phyloP scores from a whole-genome alignment of 2,888 invertebrate species.

The Thalpophila matura region DNA sequence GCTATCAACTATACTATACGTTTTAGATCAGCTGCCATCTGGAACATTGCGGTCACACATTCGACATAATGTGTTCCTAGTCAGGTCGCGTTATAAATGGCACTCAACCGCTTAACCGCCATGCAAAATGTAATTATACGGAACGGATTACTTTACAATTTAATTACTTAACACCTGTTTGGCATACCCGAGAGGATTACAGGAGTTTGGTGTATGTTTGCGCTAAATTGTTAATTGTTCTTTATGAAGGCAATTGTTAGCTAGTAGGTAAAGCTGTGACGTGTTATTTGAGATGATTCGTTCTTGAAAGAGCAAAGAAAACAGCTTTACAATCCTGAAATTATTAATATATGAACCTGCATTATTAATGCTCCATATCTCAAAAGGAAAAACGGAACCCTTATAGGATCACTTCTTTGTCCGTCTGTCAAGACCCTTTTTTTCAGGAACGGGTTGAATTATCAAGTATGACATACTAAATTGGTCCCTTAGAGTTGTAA shows the following conservation, averaged over 20 bases:
- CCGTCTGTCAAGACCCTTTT: too few species aligned
- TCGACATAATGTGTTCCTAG: constrained; percentile 38
- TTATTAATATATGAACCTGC: too few species aligned
- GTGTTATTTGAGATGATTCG: too few species aligned
- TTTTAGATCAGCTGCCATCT: constrained; percentile 17
- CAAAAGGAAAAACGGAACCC: too few species aligned
- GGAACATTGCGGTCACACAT: constrained; percentile 30
- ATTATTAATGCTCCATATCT: too few species aligned
- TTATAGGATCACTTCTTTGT: too few species aligned
- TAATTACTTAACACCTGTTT: constrained; percentile 57
- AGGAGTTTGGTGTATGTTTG: constrained; percentile 30
- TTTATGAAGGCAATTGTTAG: constrained; percentile 18
- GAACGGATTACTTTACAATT: constrained; percentile 48
- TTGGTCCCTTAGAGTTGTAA: too few species aligned
- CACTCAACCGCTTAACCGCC: constrained; percentile 34
- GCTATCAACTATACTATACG: neutral
- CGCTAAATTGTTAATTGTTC: constrained; percentile 29
- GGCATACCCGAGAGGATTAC: constrained; percentile 25
- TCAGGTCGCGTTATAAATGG: constrained; percentile 33
- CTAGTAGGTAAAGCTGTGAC: too few species aligned
- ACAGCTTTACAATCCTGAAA: too few species aligned
- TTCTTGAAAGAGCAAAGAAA: too few species aligned
- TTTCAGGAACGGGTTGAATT: too few species aligned
- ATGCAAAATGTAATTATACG: constrained; percentile 47
- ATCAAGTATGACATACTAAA: too few species aligned